These are phyloP conservation scores for Tenthredo livida DNA, from an alignment of 2,888 invertebrate genomes.

Conservation along the genomic window DNA sequence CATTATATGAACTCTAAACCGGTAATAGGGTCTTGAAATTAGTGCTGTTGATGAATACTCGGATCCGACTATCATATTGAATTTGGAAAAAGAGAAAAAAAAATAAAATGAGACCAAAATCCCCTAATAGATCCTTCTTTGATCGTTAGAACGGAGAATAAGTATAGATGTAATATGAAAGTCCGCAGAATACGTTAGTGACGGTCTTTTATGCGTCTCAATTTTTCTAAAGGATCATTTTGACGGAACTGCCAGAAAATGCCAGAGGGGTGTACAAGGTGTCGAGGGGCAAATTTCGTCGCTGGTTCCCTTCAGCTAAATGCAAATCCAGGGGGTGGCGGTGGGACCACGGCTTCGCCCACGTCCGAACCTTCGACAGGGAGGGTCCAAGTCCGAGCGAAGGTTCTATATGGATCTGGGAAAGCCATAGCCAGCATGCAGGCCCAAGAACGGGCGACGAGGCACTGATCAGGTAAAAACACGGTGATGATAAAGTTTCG, in stretches of 20 bases:
- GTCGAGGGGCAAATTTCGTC: constrained; percentile 71
- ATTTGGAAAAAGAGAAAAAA: not conserved
- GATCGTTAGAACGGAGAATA: not conserved
- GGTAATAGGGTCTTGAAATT: not conserved
- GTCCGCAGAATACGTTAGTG: not conserved
- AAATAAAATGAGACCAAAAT: not conserved
- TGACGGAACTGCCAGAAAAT: constrained; percentile 57
- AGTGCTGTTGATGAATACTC: not conserved
- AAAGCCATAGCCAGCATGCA: constrained; percentile 73
- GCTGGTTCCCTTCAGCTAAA: constrained; percentile 68
- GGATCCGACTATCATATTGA: not conserved
- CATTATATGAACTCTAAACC: not conserved
- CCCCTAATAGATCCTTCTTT: no score
- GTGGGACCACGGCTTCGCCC: constrained; percentile 61
- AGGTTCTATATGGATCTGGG: constrained; percentile 73
- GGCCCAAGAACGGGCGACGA: constrained; percentile 73
- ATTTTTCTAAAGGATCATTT: not conserved
- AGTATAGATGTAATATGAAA: not conserved
- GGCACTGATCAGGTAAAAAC: constrained; percentile 64
- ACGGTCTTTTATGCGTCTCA: not conserved
- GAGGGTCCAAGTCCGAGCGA: constrained; percentile 73
- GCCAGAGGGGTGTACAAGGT: constrained; percentile 74
- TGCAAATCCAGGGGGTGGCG: constrained; percentile 66
- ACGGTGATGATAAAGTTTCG: not conserved
- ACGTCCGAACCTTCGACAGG: constrained; percentile 61